A percentile compares a stretch with the other conserved stretches of the same genome.
Conservation (phyloP, 2,113 vertebrate species). For the Prunella himalayana region DNA sequence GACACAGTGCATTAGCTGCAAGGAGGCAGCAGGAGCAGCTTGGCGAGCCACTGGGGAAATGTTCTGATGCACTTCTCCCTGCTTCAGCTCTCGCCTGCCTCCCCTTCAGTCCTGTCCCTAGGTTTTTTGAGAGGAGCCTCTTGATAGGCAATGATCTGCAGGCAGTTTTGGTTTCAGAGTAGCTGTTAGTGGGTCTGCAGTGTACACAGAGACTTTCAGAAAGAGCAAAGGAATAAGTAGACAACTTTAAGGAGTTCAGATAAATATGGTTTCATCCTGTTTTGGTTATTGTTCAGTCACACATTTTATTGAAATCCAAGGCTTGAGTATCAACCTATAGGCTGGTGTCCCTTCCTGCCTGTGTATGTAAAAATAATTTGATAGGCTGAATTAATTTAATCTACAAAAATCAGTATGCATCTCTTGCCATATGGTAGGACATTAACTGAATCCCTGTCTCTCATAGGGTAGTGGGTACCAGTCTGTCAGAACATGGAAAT, state of each 20-base stretch:
- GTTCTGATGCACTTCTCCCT: background rate
- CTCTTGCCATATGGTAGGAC: background rate
- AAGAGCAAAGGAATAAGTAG: background rate
- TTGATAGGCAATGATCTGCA: background rate
- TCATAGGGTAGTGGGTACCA: background rate
- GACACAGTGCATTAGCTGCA: background rate
- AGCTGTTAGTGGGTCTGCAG: background rate
- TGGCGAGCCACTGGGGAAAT: background rate
- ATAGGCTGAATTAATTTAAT: background rate
- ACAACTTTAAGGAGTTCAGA: background rate
- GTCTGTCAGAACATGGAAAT: background rate
- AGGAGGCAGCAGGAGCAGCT: background rate
- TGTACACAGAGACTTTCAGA: background rate
- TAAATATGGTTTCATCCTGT: background rate
- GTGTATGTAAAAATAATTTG: background rate
- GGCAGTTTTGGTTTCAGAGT: background rate
- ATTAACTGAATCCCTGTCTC: background rate
- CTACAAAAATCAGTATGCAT: background rate
- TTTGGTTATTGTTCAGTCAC: background rate
- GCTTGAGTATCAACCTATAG: background rate
- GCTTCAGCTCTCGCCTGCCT: background rate
- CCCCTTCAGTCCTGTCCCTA: background rate
- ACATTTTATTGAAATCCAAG: background rate
- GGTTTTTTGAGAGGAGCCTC: background rate
- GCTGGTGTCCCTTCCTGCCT: background rate